A percentile compares a stretch with the other conserved stretches of the same genome.
phyloP scores from a whole-genome alignment of 2,797 vertebrate species.

The Lutjanus campechanus region DNA sequence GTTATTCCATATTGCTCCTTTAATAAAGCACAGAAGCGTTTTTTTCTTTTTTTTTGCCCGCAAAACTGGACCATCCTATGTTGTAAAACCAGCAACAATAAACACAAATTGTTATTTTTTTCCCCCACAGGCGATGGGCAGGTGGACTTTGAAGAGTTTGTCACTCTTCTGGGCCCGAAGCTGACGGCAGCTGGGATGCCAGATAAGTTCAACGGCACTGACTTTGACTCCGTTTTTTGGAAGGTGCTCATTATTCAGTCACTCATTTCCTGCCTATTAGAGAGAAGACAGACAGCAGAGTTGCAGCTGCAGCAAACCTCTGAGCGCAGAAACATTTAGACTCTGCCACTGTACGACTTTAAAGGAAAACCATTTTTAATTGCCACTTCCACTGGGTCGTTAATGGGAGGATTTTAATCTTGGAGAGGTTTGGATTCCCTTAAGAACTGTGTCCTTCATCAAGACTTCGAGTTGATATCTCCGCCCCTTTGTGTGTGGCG shows the following conservation, averaged over 20 bases:
- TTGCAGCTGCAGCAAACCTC: constrained; percentile 14
- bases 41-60: constrained; percentile 8
- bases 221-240: constrained; percentile 99
- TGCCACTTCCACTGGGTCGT: constrained; percentile 22
- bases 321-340: constrained; percentile 23
- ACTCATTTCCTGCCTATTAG: constrained; percentile 60
- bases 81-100: background rate
- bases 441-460: constrained; percentile 26
- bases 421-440: constrained; percentile 30
- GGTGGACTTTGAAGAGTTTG: constrained; percentile 99
- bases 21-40: constrained; percentile 8
- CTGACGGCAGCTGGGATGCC: constrained; percentile 94
- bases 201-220: constrained; percentile 95
- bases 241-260: constrained; percentile 85
- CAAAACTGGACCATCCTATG: background rate
- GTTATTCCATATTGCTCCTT: too few species aligned
- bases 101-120: constrained; percentile 26
- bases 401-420: constrained; percentile 38
- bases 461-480: constrained; percentile 17
- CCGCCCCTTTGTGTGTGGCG: constrained; percentile 6
- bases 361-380: constrained; percentile 53
- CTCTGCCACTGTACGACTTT: background rate
- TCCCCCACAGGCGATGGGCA: constrained; percentile 91
- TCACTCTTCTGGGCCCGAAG: constrained; percentile 96
- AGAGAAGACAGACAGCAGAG: constrained; percentile 26